Conservation (phyloP, 2,797 vertebrate species). For the Crenuchus spilurus region DNA sequence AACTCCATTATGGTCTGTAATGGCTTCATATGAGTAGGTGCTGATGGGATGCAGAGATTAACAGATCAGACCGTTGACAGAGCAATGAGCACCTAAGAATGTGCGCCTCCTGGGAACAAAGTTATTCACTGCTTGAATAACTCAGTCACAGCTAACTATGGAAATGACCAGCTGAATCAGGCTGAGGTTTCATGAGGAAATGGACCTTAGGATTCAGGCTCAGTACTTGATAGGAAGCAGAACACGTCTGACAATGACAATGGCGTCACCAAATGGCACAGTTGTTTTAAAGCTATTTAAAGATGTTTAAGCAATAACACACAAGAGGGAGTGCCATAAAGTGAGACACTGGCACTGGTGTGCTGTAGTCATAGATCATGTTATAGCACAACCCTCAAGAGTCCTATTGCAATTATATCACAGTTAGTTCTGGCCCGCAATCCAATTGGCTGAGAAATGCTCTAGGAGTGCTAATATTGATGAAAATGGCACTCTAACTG, state of each 20-base stretch:
- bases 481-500: no score
- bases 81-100: constrained; percentile 22
- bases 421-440: no score
- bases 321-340: no score
- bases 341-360: no score
- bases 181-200: neutral
- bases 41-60: constrained; percentile 55
- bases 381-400: no score
- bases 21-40: constrained; percentile 56
- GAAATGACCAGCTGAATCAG: neutral
- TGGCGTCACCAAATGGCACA: neutral
- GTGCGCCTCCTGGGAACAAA: neutral
- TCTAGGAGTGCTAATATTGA: no score
- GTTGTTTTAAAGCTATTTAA: neutral
- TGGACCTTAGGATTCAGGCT: neutral
- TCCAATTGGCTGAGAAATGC: no score
- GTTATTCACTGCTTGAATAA: constrained; percentile 1
- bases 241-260: neutral
- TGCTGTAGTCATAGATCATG: no score
- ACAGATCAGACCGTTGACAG: constrained; percentile 36
- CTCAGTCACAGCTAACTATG: neutral
- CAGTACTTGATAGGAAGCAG: neutral
- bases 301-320: no score
- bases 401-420: no score
- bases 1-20: constrained; percentile 33